Percentiles rank a stretch among this genome's conserved stretches.
These are phyloP conservation scores for Chrysotoxum bicinctum DNA, from an alignment of 2,888 invertebrate genomes.

Conservation along the genomic window DNA sequence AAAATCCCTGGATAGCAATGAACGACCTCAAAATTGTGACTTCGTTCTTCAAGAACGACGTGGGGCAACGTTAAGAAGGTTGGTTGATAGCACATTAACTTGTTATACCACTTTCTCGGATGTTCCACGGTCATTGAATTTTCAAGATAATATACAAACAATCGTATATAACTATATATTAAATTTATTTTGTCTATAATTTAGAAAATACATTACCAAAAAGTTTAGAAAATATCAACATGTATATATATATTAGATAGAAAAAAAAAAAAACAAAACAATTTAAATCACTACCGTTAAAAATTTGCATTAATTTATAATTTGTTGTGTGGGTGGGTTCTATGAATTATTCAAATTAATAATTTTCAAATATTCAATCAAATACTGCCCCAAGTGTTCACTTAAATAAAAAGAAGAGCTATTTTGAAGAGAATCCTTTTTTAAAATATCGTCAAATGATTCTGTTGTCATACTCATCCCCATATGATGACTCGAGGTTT, in stretches of 20 bases:
- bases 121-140: no score
- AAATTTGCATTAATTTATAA: not conserved
- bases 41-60: no score
- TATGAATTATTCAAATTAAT: slow-evolving; percentile 73
- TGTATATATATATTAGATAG: not conserved
- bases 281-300: slow-evolving; percentile 14
- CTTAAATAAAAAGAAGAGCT: slow-evolving; percentile 79
- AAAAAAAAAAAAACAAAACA: slow-evolving; percentile 35
- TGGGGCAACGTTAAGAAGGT: no score
- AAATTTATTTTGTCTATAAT: slow-evolving; percentile 24
- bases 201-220: slow-evolving; percentile 44
- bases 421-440: slow-evolving; percentile 69
- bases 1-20: no score
- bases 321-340: not conserved
- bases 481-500: slow-evolving; percentile 74
- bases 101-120: no score
- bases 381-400: slow-evolving; percentile 78
- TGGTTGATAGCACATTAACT: no score
- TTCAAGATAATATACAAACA: not conserved
- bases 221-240: slow-evolving; percentile 60
- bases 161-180: not conserved
- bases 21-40: no score
- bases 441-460: slow-evolving; percentile 77
- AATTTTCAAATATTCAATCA: slow-evolving; percentile 79
- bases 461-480: slow-evolving; percentile 73